Evolutionary conservation across 2,113 vertebrate species (phyloP).

Genomic region (Zeus faber): DNA sequence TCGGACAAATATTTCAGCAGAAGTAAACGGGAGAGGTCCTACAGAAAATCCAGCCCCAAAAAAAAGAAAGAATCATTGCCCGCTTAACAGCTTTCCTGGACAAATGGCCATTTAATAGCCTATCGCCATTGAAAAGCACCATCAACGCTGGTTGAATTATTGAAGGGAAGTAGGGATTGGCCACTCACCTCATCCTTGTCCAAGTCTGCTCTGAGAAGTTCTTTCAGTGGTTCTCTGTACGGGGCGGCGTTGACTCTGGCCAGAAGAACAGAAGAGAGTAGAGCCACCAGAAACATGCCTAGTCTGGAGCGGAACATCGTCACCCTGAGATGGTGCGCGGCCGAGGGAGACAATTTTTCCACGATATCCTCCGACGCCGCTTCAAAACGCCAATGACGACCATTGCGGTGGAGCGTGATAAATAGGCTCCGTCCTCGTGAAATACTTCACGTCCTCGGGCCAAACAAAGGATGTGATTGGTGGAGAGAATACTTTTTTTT

Average conservation of each 20-base stretch:
- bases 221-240: slow-evolving; percentile 37
- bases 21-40: slow-evolving; percentile 59
- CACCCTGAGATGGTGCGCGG: slow-evolving; percentile 5
- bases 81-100: no score
- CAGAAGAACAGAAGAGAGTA: slow-evolving; percentile 50
- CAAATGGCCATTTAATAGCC: no score
- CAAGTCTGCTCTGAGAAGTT: slow-evolving; percentile 42
- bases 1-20: slow-evolving; percentile 60
- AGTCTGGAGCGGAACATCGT: slow-evolving; percentile 60
- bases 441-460: slow-evolving; percentile 40
- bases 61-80: no score
- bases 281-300: slow-evolving; percentile 48
- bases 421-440: neutral
- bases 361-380: neutral
- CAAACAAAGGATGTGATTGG: slow-evolving; percentile 54
- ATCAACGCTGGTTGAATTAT: no score
- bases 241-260: slow-evolving; percentile 41
- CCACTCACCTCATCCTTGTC: slow-evolving; percentile 55
- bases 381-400: neutral
- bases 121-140: no score
- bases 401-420: neutral
- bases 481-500: slow-evolving; percentile 20
- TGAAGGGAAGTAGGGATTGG: no score
- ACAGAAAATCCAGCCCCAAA: neutral
- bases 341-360: no score